These are phyloP conservation scores for Pollimyrus isidori DNA, from an alignment of 2,113 vertebrate species.

Conservation along the genomic window DNA sequence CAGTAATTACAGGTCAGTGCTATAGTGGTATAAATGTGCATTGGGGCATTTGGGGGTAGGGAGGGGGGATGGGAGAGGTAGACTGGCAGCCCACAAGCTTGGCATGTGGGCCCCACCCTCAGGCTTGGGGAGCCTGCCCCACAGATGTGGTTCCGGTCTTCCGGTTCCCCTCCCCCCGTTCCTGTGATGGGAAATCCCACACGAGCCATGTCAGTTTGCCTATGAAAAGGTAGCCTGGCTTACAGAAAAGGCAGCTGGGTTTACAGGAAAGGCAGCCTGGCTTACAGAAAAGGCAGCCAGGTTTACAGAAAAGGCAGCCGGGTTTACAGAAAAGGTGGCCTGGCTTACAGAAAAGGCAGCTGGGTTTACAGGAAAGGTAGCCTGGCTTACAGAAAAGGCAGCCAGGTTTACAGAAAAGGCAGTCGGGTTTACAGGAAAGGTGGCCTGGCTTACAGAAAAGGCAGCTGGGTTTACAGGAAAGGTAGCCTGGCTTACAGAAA, in stretches of 20 bases:
- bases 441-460: too few relatives aligned
- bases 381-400: accelerated
- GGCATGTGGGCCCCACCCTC: neutral
- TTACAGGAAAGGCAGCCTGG: neutral
- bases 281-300: neutral
- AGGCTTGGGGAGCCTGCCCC: constrained; percentile 39
- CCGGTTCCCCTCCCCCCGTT: constrained; percentile 33
- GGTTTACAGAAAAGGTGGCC: neutral
- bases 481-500: neutral
- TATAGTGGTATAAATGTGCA: constrained; percentile 28
- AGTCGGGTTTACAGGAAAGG: neutral
- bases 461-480: neutral
- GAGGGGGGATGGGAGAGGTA: constrained; percentile 33
- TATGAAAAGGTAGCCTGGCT: neutral
- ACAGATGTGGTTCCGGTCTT: constrained; percentile 57
- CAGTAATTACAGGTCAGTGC: constrained; percentile 50
- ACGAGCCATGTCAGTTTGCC: neutral
- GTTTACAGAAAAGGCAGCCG: accelerated
- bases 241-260: neutral
- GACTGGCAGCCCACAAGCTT: constrained; percentile 9
- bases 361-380: neutral
- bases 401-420: neutral
- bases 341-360: neutral
- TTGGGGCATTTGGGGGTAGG: constrained; percentile 40
- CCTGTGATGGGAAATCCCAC: constrained; percentile 13